Evolutionary conservation across 2,888 invertebrate species (phyloP), one percentile per base, ranked within the genome.

Genomic region (Andrena minutula): DNA sequence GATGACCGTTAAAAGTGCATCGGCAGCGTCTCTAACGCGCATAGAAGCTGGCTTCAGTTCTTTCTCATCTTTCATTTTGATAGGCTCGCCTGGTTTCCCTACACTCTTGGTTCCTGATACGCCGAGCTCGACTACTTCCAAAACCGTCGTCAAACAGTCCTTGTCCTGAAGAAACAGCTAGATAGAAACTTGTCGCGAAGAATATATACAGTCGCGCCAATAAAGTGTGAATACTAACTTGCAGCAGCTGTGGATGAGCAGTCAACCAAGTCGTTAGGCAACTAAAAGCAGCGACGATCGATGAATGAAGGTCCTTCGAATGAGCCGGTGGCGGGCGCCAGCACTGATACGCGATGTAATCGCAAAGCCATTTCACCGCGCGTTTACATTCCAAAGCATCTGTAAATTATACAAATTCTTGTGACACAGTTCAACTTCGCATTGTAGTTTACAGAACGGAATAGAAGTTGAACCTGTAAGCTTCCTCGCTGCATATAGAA

Each of bases 11-110:
- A 99, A 95, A 53, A 99, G 95, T 84, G 97, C 97, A 94, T 99
- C 99, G 0, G 99, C 99, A 0, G 99, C 99, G 94, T 99, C 99
- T 79, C 99, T 96, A 0, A 99, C 99, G 87, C 99, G 95, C 97
- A 99, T 98, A 0, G 99, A 99, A 0, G 98, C 99, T 0, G 99
- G 99, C 92, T 99, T 99, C 80, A 99, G 93, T 94, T 98, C 98
- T 92, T 99, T 99, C 88, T 99, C 98, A 88, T 98, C 98, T 93
- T 99, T 99, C 96, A 98, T 97, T 94, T 97, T 97, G 0, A 98
- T 96, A 12, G 97, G 96, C 91, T 99, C 99, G 7, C 98, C 98
- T 0, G 97, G 97, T 94, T 98, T 98, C 83, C 97, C 97, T 64
- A 96, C 95, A 75, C 97, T 97, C 94, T 99, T 99, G 7, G 98